Percentiles rank a stretch among this genome's conserved stretches.
phyloP scores from a whole-genome alignment of 2,113 vertebrate species.

The Phalacrocorax carbo region DNA sequence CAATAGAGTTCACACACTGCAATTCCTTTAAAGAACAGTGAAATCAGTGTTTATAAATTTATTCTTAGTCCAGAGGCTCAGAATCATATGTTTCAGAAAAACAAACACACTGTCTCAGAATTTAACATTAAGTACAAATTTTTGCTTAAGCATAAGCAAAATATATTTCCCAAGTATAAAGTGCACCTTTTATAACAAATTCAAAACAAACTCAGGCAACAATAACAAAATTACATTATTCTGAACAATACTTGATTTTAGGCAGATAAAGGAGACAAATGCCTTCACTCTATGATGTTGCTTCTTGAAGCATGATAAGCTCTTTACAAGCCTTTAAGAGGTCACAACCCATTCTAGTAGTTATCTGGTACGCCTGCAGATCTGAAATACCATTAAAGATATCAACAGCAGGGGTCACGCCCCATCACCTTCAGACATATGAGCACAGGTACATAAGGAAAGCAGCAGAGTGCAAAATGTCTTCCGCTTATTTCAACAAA shows the following conservation, averaged over 20 bases:
- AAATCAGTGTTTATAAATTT: not conserved
- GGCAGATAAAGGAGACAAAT: not conserved
- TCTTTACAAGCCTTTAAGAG: not conserved
- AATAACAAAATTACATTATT: not conserved
- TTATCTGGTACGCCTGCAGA: not conserved
- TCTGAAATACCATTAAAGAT: not conserved
- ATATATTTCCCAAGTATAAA: conserved; percentile 14
- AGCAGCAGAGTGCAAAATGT: not conserved
- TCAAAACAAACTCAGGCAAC: not conserved
- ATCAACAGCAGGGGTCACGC: not conserved
- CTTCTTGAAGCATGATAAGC: not conserved
- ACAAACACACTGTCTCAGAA: not conserved
- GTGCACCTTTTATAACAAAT: conserved; percentile 19
- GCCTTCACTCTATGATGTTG: not conserved
- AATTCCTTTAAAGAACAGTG: not conserved
- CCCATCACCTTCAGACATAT: fast-evolving
- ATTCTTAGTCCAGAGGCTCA: not conserved
- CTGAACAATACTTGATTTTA: not conserved
- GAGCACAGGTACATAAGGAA: not conserved
- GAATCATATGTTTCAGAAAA: not conserved
- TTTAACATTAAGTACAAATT: not conserved
- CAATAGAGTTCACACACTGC: not conserved
- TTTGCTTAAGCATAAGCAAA: conserved; percentile 3
- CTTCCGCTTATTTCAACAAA: not conserved
- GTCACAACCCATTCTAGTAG: not conserved